Percentiles rank a stretch among this genome's conserved stretches.
Evolutionary conservation across 2,797 vertebrate genomes (phyloP).

Genomic region (Cyclopterus lumpus): DNA sequence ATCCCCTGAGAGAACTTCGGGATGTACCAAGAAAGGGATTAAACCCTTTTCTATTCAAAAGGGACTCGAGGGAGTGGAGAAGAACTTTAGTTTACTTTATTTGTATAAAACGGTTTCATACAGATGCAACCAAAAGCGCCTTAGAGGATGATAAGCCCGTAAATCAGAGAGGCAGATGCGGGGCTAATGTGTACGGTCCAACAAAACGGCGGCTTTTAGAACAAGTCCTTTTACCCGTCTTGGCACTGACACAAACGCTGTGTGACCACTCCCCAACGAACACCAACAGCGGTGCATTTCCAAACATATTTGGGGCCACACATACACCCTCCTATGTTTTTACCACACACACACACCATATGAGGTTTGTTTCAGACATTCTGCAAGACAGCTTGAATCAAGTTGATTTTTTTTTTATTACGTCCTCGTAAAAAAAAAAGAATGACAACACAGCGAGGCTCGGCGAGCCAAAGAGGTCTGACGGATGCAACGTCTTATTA

Average conservation of each 20-base stretch:
- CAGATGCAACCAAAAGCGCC: background rate
- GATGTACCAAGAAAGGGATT: background rate
- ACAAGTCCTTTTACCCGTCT: background rate
- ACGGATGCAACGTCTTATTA: background rate
- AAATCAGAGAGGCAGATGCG: background rate
- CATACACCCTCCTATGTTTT: background rate
- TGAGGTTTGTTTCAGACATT: background rate
- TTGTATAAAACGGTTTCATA: background rate
- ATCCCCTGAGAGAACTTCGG: background rate
- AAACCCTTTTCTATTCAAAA: background rate
- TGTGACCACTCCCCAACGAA: background rate
- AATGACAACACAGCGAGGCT: background rate
- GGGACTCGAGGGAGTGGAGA: background rate
- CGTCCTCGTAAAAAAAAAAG: background rate
- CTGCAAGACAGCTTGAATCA: background rate
- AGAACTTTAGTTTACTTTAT: too few relatives aligned
- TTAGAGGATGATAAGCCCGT: background rate
- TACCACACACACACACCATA: background rate
- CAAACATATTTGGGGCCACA: background rate
- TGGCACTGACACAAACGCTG: too few relatives aligned
- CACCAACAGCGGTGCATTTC: background rate
- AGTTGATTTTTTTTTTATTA: background rate
- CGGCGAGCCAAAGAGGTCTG: background rate
- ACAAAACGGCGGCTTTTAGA: background rate
- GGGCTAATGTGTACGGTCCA: background rate